Conservation (phyloP, 2,113 vertebrate genomes). For the Scalopus aquaticus region DNA sequence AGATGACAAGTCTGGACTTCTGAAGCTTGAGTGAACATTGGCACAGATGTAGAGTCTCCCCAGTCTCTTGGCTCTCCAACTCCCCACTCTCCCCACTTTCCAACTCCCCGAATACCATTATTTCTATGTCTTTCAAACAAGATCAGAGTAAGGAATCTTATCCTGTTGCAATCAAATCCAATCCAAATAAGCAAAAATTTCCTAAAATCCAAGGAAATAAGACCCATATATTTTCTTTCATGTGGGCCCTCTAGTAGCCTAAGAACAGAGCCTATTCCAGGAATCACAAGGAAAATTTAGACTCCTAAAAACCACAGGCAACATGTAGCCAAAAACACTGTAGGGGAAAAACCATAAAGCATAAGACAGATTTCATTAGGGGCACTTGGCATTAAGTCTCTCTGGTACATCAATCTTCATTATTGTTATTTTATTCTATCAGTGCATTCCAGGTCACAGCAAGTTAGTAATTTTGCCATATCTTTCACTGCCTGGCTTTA, state of each 20-base stretch:
- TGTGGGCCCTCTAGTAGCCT: slow-evolving; percentile 1
- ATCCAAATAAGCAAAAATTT: slow-evolving; percentile 55
- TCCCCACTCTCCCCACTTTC: too few species aligned
- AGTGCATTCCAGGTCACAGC: slow-evolving; percentile 85
- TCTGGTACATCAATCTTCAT: slow-evolving; percentile 70
- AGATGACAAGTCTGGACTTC: neutral
- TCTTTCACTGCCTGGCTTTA: slow-evolving; percentile 85
- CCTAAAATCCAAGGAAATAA: slow-evolving; percentile 61
- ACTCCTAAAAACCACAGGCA: slow-evolving; percentile 46
- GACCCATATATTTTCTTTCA: slow-evolving; percentile 48
- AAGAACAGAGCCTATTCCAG: slow-evolving; percentile 5
- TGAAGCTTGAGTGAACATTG: neutral
- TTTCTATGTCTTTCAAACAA: slow-evolving; percentile 41
- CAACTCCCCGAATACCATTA: neutral
- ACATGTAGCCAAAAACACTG: neutral
- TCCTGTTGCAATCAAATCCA: slow-evolving; percentile 44
- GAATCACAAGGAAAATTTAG: slow-evolving; percentile 49
- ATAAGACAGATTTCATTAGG: slow-evolving; percentile 37
- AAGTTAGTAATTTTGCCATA: slow-evolving; percentile 84
- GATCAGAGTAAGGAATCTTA: slow-evolving; percentile 30
- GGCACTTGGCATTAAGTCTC: slow-evolving; percentile 59
- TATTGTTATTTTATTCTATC: slow-evolving; percentile 81
- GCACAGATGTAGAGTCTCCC: neutral
- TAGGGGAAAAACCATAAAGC: neutral
- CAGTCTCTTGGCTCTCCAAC: neutral